Evolutionary conservation across 2,888 invertebrate species (phyloP), one percentile per base, ranked within the genome.

Genomic region (Melitaea athalia): DNA sequence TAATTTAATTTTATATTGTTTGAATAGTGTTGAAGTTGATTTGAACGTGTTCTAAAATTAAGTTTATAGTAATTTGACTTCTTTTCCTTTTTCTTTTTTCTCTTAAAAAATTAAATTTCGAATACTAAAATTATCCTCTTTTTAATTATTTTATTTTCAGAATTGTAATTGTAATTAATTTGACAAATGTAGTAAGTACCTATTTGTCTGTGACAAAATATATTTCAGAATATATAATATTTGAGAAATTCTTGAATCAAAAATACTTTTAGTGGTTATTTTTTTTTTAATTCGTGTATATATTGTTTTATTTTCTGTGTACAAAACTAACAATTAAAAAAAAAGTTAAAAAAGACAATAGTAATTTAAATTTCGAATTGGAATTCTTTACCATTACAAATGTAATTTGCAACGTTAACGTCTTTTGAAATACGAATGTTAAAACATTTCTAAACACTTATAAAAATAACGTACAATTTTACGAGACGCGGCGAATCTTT

Each of bases 401-500:
- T 24, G 52, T 11, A 24, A 31, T 52, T 52, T 24, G 10, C 15
- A 11, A 15, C 52, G 11, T 52, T 33, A 14, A 33, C 55, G 55
- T 33, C 6, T 52, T 12, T 55, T n/a, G 12, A 67, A 72, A 69
- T 60, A 55, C 61, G 53, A 62, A 68, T 59, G 67, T 63, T 67
- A 60, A 69, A 72, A 72, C 70, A 67, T 64, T 64, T 69, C 71
- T 74, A 71, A 75, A 71, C 70, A 74, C 68, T 68, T 61, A 50
- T 71, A 73, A 74, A 77, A 74, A 71, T 68, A 64, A 72, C 63
- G 52, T 31, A 12, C 57, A 75, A 71, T 78, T 79, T 79, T 78
- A 79, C 74, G 79, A 76, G 70, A 67, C 68, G 73, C 79, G 78
- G 79, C 79, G 72, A 74, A 72, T 77, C 77, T 79, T 77, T 78